Conservation (phyloP, 2,888 invertebrate species). For the Drosophila anceps region DNA sequence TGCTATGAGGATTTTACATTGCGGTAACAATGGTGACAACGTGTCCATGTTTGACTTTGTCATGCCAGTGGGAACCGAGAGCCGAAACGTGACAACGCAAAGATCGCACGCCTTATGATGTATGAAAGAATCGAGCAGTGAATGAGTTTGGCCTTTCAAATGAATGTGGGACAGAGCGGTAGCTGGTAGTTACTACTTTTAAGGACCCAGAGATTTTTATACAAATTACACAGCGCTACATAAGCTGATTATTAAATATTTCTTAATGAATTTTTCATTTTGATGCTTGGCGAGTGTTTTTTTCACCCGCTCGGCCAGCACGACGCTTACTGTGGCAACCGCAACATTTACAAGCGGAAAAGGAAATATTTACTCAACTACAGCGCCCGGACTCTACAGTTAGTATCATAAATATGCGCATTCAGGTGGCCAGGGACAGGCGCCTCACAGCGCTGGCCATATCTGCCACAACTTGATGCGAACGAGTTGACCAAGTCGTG, state of each 20-base stretch:
- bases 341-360: constrained; percentile 46
- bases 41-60: constrained; percentile 71
- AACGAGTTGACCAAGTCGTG: constrained; percentile 6
- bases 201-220: constrained; percentile 16
- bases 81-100: constrained; percentile 74
- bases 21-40: constrained; percentile 56
- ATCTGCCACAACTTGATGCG: constrained; percentile 26
- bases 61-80: constrained; percentile 24
- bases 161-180: not conserved
- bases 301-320: not conserved
- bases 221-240: constrained; percentile 32
- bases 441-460: not conserved
- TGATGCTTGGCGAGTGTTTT: constrained; percentile 10
- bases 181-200: not conserved
- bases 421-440: not conserved
- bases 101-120: constrained; percentile 62
- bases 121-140: constrained; percentile 16
- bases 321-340: constrained; percentile 20
- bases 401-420: constrained; percentile 35
- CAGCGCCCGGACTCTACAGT: not conserved
- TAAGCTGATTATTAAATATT: constrained; percentile 79
- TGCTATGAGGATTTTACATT: constrained; percentile 42
- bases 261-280: constrained; percentile 70
- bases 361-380: constrained; percentile 55
- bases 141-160: constrained; percentile 2